phyloP scores from a whole-genome alignment of 2,888 invertebrate species.

The Sarcophaga subvicina region DNA sequence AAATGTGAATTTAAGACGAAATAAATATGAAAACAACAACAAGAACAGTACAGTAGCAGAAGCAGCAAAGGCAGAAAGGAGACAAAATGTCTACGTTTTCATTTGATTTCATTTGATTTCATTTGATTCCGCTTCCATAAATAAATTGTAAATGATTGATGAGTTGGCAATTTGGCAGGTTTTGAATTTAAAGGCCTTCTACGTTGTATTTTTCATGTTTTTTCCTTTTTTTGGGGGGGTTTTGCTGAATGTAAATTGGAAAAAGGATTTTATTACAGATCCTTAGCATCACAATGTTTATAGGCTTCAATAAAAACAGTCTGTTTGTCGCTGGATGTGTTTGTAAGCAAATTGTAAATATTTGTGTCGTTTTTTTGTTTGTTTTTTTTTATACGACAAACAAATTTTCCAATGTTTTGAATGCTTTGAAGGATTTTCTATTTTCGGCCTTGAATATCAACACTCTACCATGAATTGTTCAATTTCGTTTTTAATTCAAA shows the following conservation, averaged over 20 bases:
- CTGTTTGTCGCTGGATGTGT: too few relatives aligned
- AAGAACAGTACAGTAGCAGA: too few relatives aligned
- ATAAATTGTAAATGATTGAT: slow-evolving; percentile 47
- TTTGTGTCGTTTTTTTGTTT: not conserved
- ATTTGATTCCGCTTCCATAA: slow-evolving; percentile 5
- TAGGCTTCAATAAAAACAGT: too few relatives aligned
- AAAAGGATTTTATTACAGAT: not conserved
- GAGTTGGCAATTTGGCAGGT: slow-evolving; percentile 4
- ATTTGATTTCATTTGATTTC: not conserved
- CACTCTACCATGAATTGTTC: too few relatives aligned
- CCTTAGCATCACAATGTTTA: too few relatives aligned
- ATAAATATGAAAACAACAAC: slow-evolving; percentile 18
- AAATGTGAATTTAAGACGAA: not conserved
- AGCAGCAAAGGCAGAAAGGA: not conserved
- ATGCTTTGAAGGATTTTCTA: not conserved
- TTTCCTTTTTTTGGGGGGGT: too few relatives aligned
- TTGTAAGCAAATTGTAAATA: slow-evolving; percentile 11
- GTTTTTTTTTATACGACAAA: not conserved
- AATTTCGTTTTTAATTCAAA: too few relatives aligned
- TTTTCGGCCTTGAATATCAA: too few relatives aligned
- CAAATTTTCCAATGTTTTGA: slow-evolving; percentile 3
- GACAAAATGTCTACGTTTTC: not conserved
- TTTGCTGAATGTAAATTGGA: not conserved
- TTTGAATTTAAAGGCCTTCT: not conserved
- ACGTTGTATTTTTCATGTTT: slow-evolving; percentile 22